Base-by-base conservation (phyloP, 2,888 invertebrate species). In the Lepidocyrtinus sp. region DNA sequence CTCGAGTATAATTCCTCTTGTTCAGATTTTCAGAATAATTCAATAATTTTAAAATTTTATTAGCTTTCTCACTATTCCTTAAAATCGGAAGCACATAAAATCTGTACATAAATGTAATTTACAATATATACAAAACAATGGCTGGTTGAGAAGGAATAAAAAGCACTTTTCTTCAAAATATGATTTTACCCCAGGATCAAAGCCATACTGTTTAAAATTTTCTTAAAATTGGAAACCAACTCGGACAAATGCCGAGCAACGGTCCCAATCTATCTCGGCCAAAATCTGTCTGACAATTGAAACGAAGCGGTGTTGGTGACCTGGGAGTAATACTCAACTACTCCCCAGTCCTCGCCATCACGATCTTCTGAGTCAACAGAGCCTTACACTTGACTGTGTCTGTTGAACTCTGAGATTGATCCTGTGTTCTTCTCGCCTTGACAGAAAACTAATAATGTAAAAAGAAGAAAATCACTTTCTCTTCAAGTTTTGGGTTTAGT, bases 401-500 rank as follows among this genome's bases (percentile, higher is more conserved):
- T 78, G 77, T 73, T 78, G 73, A 78, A 78, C 78, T 78, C 78
- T 68, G 73, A 73, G 78, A 78, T n/a, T n/a, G 78, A 77, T 74
- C 77, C 83, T 76, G 61, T 76, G 83, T 79, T 83, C 75, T 81
- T 81, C 83, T n/a, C n/a, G n/a, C 83, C 76, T 79, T 75, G 83
- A 79, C 81, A 81, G 80, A 83, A 83, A 81, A 81, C 81, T n/a
- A n/a, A n/a, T n/a, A n/a, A n/a, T n/a, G n/a, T n/a, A n/a, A n/a
- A n/a, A n/a, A n/a, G n/a, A n/a, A 83, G 79, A 81, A 83, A 81
- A 83, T 81, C 83, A 83, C 83, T 83, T 83, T 83, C 83, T 81
- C 83, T 83, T 83, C 83, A 83, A 83, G 83, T 83, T 83, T 82
- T 74, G 78, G 83, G 80, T 83, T 83, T 82, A 83, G 81, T 78